Evolutionary conservation across 2,113 vertebrate genomes (phyloP), one percentile per base, ranked within the genome.

Genomic region (Redunca redunca): DNA sequence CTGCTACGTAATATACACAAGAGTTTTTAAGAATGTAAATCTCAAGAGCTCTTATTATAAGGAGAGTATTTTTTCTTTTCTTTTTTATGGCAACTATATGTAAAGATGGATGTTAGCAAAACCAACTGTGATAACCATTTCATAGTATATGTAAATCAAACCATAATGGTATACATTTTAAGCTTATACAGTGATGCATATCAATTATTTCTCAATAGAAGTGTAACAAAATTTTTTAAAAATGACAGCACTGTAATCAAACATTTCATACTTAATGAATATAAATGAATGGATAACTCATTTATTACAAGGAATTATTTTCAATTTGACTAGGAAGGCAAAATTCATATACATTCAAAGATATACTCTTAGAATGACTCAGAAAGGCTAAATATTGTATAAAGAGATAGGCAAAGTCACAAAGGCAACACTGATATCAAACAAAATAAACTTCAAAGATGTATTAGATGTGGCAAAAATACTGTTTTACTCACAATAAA

Each of bases 301-400:
- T 53, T 36, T 80, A n/a, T 52, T 94, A 89, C 43, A 94, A 82
- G 33, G 8, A 86, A 97, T 92, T 64, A 71, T 64, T 94, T 94
- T 96, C 55, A 90, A 50, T 93, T 60, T 82, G 93, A 14, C 28
- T 71, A 26, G 95, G 11, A 95, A 67, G 74, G 30, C 23, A 36
- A 50, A 91, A 81, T 4, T 3, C 36, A 85, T 84, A 80, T 46
- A 58, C 33, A 60, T 64, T 90, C 40, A 89, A 87, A 43, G 40
- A 89, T 15, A 82, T 7, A 67, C 2, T 58, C 6, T 71, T 86
- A 58, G 91, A 77, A 77, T 95, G 80, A 94, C 53, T 82, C 46
- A 83, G 36, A 74, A 77, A 80, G 16, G 26, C n/a, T 82, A 91
- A 84, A 71, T 21, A 78, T n/a, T 74, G 25, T 43, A 43, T 74